Evolutionary conservation across 2,797 vertebrate genomes (phyloP), one percentile per base, ranked within the genome.

Genomic region (Enoplosus armatus): DNA sequence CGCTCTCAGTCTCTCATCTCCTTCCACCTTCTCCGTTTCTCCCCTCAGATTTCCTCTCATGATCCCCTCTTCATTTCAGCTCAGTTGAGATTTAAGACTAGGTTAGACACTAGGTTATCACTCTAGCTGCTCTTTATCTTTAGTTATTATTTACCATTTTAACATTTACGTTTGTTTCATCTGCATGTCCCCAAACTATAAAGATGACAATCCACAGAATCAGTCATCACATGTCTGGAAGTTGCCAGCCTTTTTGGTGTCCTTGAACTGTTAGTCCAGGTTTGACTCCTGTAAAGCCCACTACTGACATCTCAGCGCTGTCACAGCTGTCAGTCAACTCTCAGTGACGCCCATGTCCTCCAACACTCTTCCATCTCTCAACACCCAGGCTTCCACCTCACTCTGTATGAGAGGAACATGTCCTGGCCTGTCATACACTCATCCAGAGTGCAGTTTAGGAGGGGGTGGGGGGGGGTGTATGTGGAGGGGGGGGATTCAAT

Each of bases 251-350:
- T 72, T 59, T 88, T 79, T 60, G 50, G 67, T 70, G 91, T 89
- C 89, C 90, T 93, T 91, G 88, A 94, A 89, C 84, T 76, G 75
- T 31, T 59, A 26, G 78, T 80, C 77, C 43, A 53, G 27, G 55
- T 67, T 75, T 51, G 72, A 82, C 73, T 82, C 79, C 74, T 80
- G 75, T 76, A 82, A 89, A 87, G 77, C 82, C 79, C 45, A 60
- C 76, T 67, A 76, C 85, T 91, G 89, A 91, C 74, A 84, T 86
- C 87, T 91, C 79, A 39, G 60, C 48, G 72, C 87, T 90, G 87
- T 91, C 90, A 89, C 82, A 81, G 73, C 91, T 93, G 92, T 93
- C 92, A 91, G 67, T 92, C 93, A 90, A 37, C 60, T 72, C 77
- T 76, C 81, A 37, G 75, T 89, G 88, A 91, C 67, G 79, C 85